A percentile compares a stretch with the other conserved stretches of the same genome.
Conservation (phyloP, 2,113 vertebrate species). For the Pollachius pollachius region DNA sequence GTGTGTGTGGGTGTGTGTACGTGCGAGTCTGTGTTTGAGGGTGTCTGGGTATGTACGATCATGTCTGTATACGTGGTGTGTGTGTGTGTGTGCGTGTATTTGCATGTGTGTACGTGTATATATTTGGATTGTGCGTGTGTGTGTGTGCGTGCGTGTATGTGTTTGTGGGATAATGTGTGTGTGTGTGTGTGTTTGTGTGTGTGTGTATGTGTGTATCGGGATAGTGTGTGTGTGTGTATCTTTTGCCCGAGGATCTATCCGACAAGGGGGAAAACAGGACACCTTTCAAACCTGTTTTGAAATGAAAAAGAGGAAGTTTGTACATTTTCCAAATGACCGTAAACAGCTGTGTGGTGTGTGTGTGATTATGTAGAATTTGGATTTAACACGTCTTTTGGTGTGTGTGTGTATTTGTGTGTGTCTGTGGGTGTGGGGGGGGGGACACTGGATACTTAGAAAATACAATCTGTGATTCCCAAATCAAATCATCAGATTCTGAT, state of each 20-base stretch:
- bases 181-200: background rate
- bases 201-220: background rate
- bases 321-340: constrained; percentile 60
- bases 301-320: constrained; percentile 52
- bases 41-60: no score
- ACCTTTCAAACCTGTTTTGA: constrained; percentile 58
- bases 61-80: no score
- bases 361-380: constrained; percentile 36
- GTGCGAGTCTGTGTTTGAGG: no score
- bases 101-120: no score
- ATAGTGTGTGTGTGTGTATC: constrained; percentile 9
- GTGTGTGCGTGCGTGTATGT: constrained; percentile 8
- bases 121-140: background rate
- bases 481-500: no score
- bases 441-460: no score
- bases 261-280: constrained; percentile 65
- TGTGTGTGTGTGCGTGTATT: no score
- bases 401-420: no score
- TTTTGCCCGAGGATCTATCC: constrained; percentile 51
- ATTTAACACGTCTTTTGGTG: constrained; percentile 22
- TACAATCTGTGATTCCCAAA: no score
- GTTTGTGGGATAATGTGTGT: constrained; percentile 30
- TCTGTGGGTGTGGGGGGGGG: no score
- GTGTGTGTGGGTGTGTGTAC: no score
- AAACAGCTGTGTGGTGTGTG: constrained; percentile 51